These are phyloP conservation scores for Prosopocoilus inquinatus DNA, from an alignment of 2,888 invertebrate genomes.

Conservation along the genomic window DNA sequence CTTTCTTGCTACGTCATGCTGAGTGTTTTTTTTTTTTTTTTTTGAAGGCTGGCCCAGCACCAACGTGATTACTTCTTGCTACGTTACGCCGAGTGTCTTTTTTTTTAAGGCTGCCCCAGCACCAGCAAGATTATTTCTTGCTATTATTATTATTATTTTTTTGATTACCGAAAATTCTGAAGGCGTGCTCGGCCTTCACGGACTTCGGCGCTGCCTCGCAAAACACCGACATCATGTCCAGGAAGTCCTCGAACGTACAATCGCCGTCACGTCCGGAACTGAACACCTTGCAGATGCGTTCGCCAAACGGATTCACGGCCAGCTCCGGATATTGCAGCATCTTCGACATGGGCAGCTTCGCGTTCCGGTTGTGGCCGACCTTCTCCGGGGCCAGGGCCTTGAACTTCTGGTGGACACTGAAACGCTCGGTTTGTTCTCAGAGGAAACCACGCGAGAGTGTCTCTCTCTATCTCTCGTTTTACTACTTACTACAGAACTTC, in stretches of 20 bases:
- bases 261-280: conserved; percentile 87
- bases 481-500: conserved; percentile 84
- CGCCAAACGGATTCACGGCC: conserved; percentile 87
- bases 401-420: conserved; percentile 86
- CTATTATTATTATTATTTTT: too few relatives aligned
- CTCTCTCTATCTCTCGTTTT: background rate
- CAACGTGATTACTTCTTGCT: too few relatives aligned
- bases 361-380: conserved; percentile 85
- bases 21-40: too few relatives aligned
- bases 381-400: conserved; percentile 86
- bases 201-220: conserved; percentile 88
- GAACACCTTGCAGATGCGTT: conserved; percentile 89
- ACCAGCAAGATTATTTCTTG: too few relatives aligned
- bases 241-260: conserved; percentile 92
- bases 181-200: conserved; percentile 93
- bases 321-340: conserved; percentile 85
- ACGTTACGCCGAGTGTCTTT: too few relatives aligned
- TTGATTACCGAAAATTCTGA: conserved; percentile 85
- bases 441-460: background rate
- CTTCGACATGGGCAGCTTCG: conserved; percentile 80
- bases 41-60: too few relatives aligned
- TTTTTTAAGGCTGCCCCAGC: too few relatives aligned
- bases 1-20: too few relatives aligned
- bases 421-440: conserved; percentile 32
- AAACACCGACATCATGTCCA: conserved; percentile 97